Evolutionary conservation across 2,113 vertebrate species (phyloP).

Genomic region (Nothobranchius furzeri): DNA sequence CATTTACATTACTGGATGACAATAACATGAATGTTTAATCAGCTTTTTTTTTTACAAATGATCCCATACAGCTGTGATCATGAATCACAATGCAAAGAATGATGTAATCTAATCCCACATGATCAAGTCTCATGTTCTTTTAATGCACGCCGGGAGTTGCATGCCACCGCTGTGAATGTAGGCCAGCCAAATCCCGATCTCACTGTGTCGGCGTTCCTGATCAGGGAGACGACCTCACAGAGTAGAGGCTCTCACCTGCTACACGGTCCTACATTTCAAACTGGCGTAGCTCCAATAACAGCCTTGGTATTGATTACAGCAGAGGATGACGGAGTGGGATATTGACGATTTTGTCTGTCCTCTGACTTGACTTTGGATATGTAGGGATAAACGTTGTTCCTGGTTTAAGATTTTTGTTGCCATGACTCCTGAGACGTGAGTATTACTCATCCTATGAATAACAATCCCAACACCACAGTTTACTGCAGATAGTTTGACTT

Average conservation of each 20-base stretch:
- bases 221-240: slow-evolving; percentile 50
- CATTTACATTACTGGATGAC: slow-evolving; percentile 4
- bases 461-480: no score
- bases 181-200: slow-evolving; percentile 46
- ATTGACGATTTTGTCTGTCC: slow-evolving; percentile 31
- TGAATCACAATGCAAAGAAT: slow-evolving; percentile 33
- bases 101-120: slow-evolving; percentile 30
- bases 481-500: no score
- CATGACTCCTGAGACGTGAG: not conserved
- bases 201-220: slow-evolving; percentile 29
- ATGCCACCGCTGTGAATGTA: slow-evolving; percentile 53
- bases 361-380: slow-evolving; percentile 12
- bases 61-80: slow-evolving; percentile 1
- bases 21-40: slow-evolving; percentile 6
- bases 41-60: slow-evolving; percentile 17
- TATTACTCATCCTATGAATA: no score
- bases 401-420: not conserved
- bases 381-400: slow-evolving; percentile 12
- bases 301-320: slow-evolving; percentile 45
- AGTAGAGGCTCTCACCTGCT: slow-evolving; percentile 47
- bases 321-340: slow-evolving; percentile 24
- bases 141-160: slow-evolving; percentile 43
- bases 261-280: slow-evolving; percentile 52
- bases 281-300: slow-evolving; percentile 46
- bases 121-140: slow-evolving; percentile 40